These are phyloP conservation scores for Eupeodes luniger DNA, from an alignment of 2,888 invertebrate genomes.

Conservation along the genomic window DNA sequence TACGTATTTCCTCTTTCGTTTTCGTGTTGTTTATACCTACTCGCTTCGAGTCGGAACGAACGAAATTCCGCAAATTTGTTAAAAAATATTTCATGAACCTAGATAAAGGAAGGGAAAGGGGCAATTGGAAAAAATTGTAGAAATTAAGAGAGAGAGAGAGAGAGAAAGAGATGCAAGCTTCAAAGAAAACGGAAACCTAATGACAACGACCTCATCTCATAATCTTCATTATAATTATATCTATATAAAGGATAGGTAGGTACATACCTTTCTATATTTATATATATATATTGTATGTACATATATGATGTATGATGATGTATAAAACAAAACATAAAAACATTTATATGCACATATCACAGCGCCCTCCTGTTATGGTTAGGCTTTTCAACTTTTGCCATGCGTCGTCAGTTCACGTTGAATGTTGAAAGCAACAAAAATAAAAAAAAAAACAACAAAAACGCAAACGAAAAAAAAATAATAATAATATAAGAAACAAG, in stretches of 20 bases:
- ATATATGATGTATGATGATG: constrained; percentile 1
- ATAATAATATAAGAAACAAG: constrained; percentile 52
- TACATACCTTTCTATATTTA: not conserved
- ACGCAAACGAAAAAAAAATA: not conserved
- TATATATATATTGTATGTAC: not conserved
- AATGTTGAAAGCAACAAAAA: constrained; percentile 41
- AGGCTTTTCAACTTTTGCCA: constrained; percentile 69
- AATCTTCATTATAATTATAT: constrained; percentile 59
- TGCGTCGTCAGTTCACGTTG: constrained; percentile 59
- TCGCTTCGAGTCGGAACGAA: constrained; percentile 22
- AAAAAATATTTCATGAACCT: constrained; percentile 30
- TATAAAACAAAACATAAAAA: not conserved
- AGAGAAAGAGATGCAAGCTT: constrained; percentile 12
- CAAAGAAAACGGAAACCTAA: constrained; percentile 62
- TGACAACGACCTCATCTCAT: constrained; percentile 74
- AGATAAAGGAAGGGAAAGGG: not conserved
- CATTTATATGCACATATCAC: constrained; percentile 6
- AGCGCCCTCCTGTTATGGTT: constrained; percentile 58
- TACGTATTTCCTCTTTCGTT: constrained; percentile 34
- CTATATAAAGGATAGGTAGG: not conserved
- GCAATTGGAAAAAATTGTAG: not conserved
- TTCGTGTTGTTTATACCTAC: constrained; percentile 29
- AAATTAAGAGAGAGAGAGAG: not conserved
- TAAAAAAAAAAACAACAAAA: constrained; percentile 33
- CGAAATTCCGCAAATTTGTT: constrained; percentile 45